phyloP scores from a whole-genome alignment of 2,797 vertebrate genomes.

The Mycteria americana region DNA sequence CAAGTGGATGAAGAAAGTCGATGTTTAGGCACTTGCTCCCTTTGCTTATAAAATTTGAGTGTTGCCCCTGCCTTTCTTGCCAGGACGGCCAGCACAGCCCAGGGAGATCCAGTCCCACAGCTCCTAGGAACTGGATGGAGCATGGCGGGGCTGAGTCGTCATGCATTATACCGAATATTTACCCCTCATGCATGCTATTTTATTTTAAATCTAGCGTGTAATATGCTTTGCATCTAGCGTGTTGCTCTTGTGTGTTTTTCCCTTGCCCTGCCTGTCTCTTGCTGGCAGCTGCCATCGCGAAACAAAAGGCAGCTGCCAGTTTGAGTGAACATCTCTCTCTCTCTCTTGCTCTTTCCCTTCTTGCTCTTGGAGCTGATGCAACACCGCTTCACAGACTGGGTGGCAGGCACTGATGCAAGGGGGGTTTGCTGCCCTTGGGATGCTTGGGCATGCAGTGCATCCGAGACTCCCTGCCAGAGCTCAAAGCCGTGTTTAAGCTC shows the following conservation, averaged over 20 bases:
- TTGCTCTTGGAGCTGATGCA: constrained; percentile 49
- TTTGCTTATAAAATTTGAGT: neutral
- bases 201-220: constrained; percentile 73
- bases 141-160: neutral
- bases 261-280: constrained; percentile 65
- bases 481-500: neutral
- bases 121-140: neutral
- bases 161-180: constrained; percentile 56
- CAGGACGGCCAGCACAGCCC: neutral
- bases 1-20: neutral
- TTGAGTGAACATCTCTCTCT: constrained; percentile 69
- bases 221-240: constrained; percentile 62
- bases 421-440: neutral
- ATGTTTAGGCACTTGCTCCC: neutral
- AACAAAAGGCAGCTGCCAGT: constrained; percentile 74
- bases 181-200: constrained; percentile 61
- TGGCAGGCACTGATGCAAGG: constrained; percentile 5
- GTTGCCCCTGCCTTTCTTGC: neutral
- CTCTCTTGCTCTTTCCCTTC: neutral
- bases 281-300: constrained; percentile 64
- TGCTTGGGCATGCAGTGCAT: neutral
- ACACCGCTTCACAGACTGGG: constrained; percentile 39
- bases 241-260: constrained; percentile 67
- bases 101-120: neutral
- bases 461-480: neutral